Evolutionary conservation across 1,140 invertebrate species (phyloP), one percentile per base, ranked within the genome.

Genomic region (Drosophila eugracilis): DNA sequence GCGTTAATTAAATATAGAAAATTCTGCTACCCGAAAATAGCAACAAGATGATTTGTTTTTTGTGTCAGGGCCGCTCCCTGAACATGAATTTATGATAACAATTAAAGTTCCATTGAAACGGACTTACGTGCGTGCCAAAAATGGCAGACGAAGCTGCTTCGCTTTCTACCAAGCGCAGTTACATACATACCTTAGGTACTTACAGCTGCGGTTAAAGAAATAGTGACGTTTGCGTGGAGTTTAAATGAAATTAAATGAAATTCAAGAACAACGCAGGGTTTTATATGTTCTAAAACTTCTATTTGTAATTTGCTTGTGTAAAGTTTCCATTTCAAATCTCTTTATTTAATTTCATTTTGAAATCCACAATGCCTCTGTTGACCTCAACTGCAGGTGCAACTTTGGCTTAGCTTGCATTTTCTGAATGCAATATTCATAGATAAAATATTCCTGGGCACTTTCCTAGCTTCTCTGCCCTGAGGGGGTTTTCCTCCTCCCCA

Each of bases 1-100:
- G 75, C 58, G 54, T 52, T 88, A 89, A 88, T 76, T 88, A 88
- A 89, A 88, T 78, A 83, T 83, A 86, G 83, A 66, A 55, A 49
- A 74, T 67, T 88, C 62, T 78, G 81, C 83, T 81, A 70, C 60
- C 54, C 28, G 60, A 58, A 60, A 55, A 42, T 39, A 4, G 0
- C 17, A 6, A 17, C 9, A 15, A 12, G 17, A 17, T 28, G 12
- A 5, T 12, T 39, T 39, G 34, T 54, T 57, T 47, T 26, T n/a
- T 28, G 4, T 41, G 15, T 12, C 32, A 6, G 0, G 14, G 21
- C 69, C 71, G 57, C 70, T 49, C 72, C 75, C 32, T 30, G 2
- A 17, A 10, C 7, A 41, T 71, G 55, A 78, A 71, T 81, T 80
- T 75, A 75, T 81, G 47, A 86, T 66, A 75, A 66, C 60, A 78